Conservation (phyloP, 2,888 invertebrate species). For the Crossocerus cetratus region DNA sequence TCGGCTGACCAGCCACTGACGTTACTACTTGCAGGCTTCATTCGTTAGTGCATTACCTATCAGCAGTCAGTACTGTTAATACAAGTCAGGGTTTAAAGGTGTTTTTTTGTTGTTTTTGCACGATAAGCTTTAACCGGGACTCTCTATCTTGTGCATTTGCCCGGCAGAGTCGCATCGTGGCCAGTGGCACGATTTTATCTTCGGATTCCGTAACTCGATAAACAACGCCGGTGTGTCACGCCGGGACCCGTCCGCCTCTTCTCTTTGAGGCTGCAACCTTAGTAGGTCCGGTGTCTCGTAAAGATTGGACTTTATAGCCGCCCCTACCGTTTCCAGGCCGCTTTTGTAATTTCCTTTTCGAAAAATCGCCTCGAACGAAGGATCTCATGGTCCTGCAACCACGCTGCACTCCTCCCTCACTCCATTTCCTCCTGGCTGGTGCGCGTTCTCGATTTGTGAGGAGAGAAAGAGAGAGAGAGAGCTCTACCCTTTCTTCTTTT, state of each 20-base stretch:
- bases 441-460: background rate
- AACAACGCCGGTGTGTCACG: slow-evolving; percentile 63
- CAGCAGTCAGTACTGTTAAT: no score
- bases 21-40: no score
- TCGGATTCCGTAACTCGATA: slow-evolving; percentile 65
- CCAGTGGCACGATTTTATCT: slow-evolving; percentile 58
- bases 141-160: background rate
- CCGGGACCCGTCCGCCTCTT: slow-evolving; percentile 52
- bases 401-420: slow-evolving; percentile 6
- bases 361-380: slow-evolving; percentile 62
- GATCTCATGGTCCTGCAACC: no score
- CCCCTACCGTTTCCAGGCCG: slow-evolving; percentile 72
- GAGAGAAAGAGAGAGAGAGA: slow-evolving; percentile 2
- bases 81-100: no score
- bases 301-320: slow-evolving; percentile 75
- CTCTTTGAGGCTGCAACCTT: slow-evolving; percentile 30
- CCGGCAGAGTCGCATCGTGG: background rate
- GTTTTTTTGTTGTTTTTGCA: no score
- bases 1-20: no score
- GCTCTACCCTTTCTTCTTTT: no score
- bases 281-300: slow-evolving; percentile 70
- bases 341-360: slow-evolving; percentile 74
- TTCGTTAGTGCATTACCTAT: no score
- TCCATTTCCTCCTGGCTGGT: background rate
- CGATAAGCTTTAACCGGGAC: slow-evolving; percentile 34